Evolutionary conservation across 2,888 invertebrate species (phyloP).

Genomic region (Harmothoe impar): DNA sequence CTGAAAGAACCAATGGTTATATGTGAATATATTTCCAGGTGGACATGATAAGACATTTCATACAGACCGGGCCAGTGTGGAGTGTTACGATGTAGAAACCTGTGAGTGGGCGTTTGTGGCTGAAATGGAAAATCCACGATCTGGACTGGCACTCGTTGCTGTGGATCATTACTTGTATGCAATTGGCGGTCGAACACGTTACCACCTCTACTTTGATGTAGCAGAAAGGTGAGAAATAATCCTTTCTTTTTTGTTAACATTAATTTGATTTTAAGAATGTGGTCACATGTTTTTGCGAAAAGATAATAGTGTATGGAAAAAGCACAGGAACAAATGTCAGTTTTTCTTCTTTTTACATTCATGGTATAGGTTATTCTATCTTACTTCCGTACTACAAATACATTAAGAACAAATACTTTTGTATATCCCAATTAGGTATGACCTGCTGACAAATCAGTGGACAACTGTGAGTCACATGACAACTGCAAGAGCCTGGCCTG

Average conservation of each 20-base stretch:
- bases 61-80: conserved; percentile 81
- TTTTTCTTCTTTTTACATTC: too few relatives aligned
- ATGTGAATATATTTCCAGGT: too few relatives aligned
- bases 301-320: too few relatives aligned
- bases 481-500: conserved; percentile 81
- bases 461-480: conserved; percentile 79
- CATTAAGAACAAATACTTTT: background rate
- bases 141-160: conserved; percentile 79
- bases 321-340: too few relatives aligned
- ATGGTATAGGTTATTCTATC: too few relatives aligned
- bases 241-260: background rate
- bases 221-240: conserved; percentile 78
- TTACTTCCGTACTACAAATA: too few relatives aligned
- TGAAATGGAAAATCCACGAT: conserved; percentile 82
- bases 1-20: too few relatives aligned
- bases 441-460: conserved; percentile 81
- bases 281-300: too few relatives aligned
- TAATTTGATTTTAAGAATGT: background rate
- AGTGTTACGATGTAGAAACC: conserved; percentile 79
- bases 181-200: conserved; percentile 80
- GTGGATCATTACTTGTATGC: conserved; percentile 81
- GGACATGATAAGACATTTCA: conserved; percentile 82
- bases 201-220: conserved; percentile 80
- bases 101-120: conserved; percentile 81
- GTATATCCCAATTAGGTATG: conserved; percentile 74